Evolutionary conservation across 2,113 vertebrate species (phyloP), one percentile per base, ranked within the genome.

Genomic region (Myocastor coypus): DNA sequence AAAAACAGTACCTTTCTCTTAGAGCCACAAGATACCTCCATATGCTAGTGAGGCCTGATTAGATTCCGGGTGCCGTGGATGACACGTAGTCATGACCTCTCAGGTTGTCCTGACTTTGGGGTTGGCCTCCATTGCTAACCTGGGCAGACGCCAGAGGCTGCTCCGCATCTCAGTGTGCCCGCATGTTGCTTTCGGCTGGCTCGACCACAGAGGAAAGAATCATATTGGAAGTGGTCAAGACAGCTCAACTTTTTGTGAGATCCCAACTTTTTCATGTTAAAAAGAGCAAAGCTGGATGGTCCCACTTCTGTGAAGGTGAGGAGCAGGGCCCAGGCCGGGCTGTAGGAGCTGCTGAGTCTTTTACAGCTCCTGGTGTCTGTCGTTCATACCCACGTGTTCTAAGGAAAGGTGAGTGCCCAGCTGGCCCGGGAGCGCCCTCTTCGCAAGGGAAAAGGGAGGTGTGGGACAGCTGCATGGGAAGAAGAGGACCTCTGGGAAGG

Each of bases 271-370:
- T 94, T 81, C 5, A 59, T 75, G 80, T 96, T 73, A 75, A 94
- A 40, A 85, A 61, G 61, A 89, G 69, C n/a, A 61, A 96, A 75
- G 80, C 83, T 40, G 61, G 64, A 80, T 80, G 37, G 61, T 42
- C 68, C 16, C 34, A 20, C 22, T 46, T 94, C 19, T 59, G 37
- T 42, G 80, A 84, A 30, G 71, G 3, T 13, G 28, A 13, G 17
- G 30, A 5, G 32, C 57, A n/a, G 7, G 5, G 19, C 57, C 22
- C 34, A 3, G 6, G 50, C 42, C 46, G 52, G 83, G 46, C 55
- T 50, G 57, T 42, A 81, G 20, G 16, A 50, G 30, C 37, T 34
- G 10, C 14, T 69, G 28, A 55, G 13, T 28, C 63, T 52, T 85
- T 7, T 46, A 2, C 34, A 55, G 26, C 24, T 0, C 2, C 13